Evolutionary conservation across 2,888 invertebrate species (phyloP).

Genomic region (Eilema depressum): DNA sequence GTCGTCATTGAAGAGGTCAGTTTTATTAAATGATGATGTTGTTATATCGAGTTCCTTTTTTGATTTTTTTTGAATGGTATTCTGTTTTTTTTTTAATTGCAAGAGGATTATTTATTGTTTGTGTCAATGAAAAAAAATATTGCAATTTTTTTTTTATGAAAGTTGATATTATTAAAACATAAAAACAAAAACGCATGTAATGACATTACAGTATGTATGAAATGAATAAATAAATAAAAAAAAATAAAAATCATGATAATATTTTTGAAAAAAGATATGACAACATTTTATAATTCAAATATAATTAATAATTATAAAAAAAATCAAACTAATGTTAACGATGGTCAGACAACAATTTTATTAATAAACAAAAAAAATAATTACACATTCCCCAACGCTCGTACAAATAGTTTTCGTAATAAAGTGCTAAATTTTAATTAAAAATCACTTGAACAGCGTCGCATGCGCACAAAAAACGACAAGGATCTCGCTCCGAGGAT

Average conservation of each 20-base stretch:
- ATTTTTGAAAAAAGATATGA: not conserved
- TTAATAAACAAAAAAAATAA: not conserved
- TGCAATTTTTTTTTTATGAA: no score
- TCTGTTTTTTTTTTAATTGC: not conserved
- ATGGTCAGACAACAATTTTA: not conserved
- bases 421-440: conserved; percentile 82
- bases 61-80: not conserved
- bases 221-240: no score
- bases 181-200: no score
- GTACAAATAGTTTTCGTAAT: conserved; percentile 76
- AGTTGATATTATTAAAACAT: no score
- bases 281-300: not conserved
- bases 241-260: no score
- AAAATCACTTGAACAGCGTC: conserved; percentile 69
- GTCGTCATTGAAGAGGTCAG: conserved; percentile 50
- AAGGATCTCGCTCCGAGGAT: conserved; percentile 63
- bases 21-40: conserved; percentile 41
- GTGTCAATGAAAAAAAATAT: no score
- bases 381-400: conserved; percentile 37
- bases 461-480: conserved; percentile 64
- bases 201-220: no score
- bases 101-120: no score
- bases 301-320: not conserved
- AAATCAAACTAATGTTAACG: not conserved
- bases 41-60: conserved; percentile 24